Evolutionary conservation across 2,113 vertebrate species (phyloP), one percentile per base, ranked within the genome.

Genomic region (Falco punctatus): DNA sequence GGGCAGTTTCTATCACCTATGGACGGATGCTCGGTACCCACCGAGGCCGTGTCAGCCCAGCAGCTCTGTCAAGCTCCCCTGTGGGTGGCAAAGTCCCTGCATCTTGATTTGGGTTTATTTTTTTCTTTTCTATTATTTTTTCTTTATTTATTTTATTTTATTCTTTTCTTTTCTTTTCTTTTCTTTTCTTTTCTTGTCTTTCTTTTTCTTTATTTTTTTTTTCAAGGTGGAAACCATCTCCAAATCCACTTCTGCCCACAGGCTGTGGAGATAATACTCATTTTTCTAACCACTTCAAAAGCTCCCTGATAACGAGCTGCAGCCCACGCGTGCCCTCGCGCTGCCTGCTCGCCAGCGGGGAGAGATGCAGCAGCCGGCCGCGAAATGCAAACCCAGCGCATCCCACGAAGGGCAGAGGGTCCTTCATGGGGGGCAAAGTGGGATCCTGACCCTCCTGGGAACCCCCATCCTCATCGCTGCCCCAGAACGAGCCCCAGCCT

Each of bases 301-400:
- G 57, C 52, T 65, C 49, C 65, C 67, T 4, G 13, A 27, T 55
- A 66, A 59, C 3, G 35, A 85, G 62, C 65, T 42, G 79, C 88
- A 87, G 88, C 92, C 81, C 64, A 70, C 28, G 6, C 35, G 14
- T 18, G 69, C 48, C 52, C 69, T 54, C 2, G 4, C 3, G 11
- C 61, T 44, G 48, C 35, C n/a, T 65, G 48, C 49, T 65, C 30
- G 3, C 49, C 77, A 54, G 61, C 23, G 4, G 8, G 6, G 52
- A 62, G 49, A 13, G 55, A 9, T 33, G 59, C 33, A 10, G 71
- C 22, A 5, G 10, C 66, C 28, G 20, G 42, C 22, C 13, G 7
- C 2, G 9, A 49, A 64, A 49, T 3, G 1, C 55, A 6, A 54
- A 28, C 40, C 58, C 5, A 0, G 5, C 3, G 0, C 1, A 1